phyloP scores from a whole-genome alignment of 2,797 vertebrate genomes.

The Clarias pachynema region DNA sequence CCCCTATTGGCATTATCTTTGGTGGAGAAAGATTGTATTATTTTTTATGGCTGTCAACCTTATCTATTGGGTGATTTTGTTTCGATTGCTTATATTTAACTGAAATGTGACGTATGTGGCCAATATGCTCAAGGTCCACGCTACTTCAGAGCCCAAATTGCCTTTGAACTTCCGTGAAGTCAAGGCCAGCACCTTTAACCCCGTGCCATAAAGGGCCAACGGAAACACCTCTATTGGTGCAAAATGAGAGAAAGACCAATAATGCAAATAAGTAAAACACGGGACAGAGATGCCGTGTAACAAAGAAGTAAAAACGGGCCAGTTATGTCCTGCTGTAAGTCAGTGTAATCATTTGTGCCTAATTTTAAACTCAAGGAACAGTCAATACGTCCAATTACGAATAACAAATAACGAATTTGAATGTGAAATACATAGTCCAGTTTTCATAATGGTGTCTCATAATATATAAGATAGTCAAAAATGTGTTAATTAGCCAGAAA shows the following conservation, averaged over 20 bases:
- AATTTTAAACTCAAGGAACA: neutral
- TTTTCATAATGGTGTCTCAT: neutral
- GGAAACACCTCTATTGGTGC: slow-evolving; percentile 55
- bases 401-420: neutral
- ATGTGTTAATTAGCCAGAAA: neutral
- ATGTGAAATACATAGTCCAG: neutral
- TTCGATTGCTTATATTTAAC: neutral
- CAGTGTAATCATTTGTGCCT: neutral
- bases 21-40: neutral
- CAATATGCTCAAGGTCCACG: slow-evolving; percentile 12
- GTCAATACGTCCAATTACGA: neutral
- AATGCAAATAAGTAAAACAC: neutral
- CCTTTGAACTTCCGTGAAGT: slow-evolving; percentile 86
- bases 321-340: neutral
- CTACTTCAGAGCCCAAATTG: slow-evolving; percentile 57
- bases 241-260: slow-evolving; percentile 15
- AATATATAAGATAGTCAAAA: neutral
- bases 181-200: slow-evolving; percentile 81
- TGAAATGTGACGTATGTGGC: neutral
- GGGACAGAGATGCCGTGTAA: slow-evolving; percentile 1
- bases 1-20: neutral
- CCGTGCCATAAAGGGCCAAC: slow-evolving; percentile 69
- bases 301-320: neutral
- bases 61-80: neutral
- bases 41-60: neutral